Evolutionary conservation across 2,797 vertebrate species (phyloP).

Genomic region (Salmo trutta): DNA sequence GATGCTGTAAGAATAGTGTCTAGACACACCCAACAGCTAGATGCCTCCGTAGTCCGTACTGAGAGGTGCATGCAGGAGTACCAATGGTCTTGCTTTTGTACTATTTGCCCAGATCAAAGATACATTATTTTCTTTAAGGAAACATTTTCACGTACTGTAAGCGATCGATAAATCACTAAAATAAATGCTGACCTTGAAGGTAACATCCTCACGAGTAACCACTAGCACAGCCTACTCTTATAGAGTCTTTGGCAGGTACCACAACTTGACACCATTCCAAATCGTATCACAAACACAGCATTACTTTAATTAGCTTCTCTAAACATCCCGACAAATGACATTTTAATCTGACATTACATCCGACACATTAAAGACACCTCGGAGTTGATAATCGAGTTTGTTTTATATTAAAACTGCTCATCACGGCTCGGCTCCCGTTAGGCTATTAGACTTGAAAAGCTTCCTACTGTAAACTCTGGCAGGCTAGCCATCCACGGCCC

Average conservation of each 20-base stretch:
- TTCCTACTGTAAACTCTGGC: slow-evolving; percentile 12
- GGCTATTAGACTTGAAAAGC: slow-evolving; percentile 16
- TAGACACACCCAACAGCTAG: no score
- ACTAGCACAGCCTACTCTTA: neutral
- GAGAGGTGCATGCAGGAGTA: no score
- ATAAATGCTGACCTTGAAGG: neutral
- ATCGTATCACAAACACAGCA: neutral
- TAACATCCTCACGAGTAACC: neutral
- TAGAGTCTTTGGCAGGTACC: neutral
- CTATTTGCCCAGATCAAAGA: no score
- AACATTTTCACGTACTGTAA: neutral
- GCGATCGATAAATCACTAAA: neutral
- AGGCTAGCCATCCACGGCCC: neutral
- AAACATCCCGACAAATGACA: neutral
- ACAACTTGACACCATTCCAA: neutral
- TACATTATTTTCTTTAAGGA: neutral
- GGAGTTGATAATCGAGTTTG: neutral
- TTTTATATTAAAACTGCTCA: slow-evolving; percentile 11
- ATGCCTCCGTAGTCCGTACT: no score
- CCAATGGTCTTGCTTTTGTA: no score
- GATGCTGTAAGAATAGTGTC: no score
- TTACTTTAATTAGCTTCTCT: neutral
- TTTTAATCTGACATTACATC: neutral
- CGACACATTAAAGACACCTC: neutral
- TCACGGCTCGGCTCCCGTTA: neutral